Conservation (phyloP, 2,113 vertebrate genomes). For the Madoqua kirkii region DNA sequence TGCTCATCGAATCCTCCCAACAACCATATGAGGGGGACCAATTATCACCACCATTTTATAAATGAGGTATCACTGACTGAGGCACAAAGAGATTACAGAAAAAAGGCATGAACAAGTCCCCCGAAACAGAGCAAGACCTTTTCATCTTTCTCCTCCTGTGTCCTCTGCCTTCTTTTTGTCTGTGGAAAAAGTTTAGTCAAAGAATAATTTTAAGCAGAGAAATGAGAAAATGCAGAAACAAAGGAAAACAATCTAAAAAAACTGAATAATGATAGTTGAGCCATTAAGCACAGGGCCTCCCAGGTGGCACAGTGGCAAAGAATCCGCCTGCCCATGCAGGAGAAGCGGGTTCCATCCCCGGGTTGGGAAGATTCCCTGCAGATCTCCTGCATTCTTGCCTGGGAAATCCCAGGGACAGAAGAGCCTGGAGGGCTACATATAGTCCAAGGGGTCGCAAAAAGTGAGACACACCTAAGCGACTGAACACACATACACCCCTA, state of each 20-base stretch:
- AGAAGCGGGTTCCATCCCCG: accelerated
- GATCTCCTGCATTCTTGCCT: not conserved
- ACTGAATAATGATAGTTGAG: not conserved
- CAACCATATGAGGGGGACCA: not conserved
- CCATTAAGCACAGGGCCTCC: not conserved
- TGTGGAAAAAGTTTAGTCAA: not conserved
- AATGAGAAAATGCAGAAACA: not conserved
- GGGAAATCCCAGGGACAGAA: not conserved
- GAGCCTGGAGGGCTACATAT: not conserved
- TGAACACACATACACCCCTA: not conserved
- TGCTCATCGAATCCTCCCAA: accelerated
- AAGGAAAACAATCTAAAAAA: not conserved
- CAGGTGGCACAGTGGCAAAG: not conserved
- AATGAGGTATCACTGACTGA: not conserved
- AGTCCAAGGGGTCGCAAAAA: not conserved
- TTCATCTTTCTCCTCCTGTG: not conserved
- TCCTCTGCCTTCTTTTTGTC: not conserved
- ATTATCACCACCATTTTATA: not conserved
- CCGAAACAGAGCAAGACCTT: not conserved
- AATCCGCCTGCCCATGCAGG: not conserved
- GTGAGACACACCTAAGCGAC: not conserved
- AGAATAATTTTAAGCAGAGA: not conserved
- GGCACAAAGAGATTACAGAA: not conserved
- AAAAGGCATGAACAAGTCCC: not conserved
- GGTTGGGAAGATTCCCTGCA: not conserved